Evolutionary conservation across 1,140 invertebrate genomes (phyloP).

Genomic region (Sipha flava): DNA sequence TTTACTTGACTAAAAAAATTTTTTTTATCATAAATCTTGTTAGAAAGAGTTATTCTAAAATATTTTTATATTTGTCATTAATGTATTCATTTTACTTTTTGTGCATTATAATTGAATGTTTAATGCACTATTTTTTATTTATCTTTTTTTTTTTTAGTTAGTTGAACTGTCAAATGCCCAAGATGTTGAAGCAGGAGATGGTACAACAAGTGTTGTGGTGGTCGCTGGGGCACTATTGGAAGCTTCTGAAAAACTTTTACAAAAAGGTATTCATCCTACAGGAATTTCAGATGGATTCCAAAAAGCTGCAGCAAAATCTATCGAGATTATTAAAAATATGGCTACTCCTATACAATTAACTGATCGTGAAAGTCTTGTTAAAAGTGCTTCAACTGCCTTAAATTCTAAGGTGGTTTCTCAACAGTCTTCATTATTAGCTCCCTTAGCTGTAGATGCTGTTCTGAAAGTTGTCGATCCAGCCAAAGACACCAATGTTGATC

Average conservation of each 20-base stretch:
- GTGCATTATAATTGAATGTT: too few relatives aligned
- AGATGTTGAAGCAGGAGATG: slow-evolving; percentile 98
- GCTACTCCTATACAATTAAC: slow-evolving; percentile 76
- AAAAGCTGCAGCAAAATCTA: slow-evolving; percentile 72
- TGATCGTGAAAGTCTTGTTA: slow-evolving; percentile 80
- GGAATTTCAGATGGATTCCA: slow-evolving; percentile 95
- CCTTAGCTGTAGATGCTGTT: slow-evolving; percentile 95
- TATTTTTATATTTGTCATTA: too few relatives aligned
- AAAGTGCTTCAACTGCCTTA: slow-evolving; percentile 92
- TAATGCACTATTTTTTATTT: too few relatives aligned
- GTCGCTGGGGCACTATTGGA: slow-evolving; percentile 92
- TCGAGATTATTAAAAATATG: slow-evolving; percentile 80
- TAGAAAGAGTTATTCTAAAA: too few relatives aligned
- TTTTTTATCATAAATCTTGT: too few relatives aligned
- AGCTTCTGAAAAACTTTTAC: slow-evolving; percentile 83
- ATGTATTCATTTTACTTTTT: too few relatives aligned
- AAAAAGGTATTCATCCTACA: slow-evolving; percentile 95
- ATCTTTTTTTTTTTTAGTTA: slow-evolving; percentile 53
- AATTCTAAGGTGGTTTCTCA: slow-evolving; percentile 99
- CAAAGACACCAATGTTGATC: slow-evolving; percentile 59
- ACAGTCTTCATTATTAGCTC: slow-evolving; percentile 87
- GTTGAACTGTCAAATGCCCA: slow-evolving; percentile 97
- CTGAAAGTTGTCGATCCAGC: slow-evolving; percentile 68
- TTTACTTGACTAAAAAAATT: too few relatives aligned
- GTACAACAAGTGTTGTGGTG: slow-evolving; percentile 95